phyloP scores from a whole-genome alignment of 2,113 vertebrate species.

The Melanostigma gelatinosum region DNA sequence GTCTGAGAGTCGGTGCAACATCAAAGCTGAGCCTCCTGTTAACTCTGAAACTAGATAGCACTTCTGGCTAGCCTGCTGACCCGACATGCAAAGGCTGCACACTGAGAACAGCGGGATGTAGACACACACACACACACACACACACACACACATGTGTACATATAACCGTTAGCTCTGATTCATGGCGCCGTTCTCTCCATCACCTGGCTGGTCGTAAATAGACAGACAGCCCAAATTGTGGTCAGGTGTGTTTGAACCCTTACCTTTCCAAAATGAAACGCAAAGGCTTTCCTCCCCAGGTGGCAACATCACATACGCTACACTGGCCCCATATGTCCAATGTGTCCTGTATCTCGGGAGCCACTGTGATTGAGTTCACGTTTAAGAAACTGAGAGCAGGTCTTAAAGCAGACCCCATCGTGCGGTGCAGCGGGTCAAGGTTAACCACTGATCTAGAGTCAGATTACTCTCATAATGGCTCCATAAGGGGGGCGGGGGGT shows the following conservation, averaged over 20 bases:
- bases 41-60: slow-evolving; percentile 69
- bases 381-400: slow-evolving; percentile 39
- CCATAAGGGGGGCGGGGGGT: not conserved
- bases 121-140: slow-evolving; percentile 38
- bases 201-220: slow-evolving; percentile 60
- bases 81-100: slow-evolving; percentile 39
- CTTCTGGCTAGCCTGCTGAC: slow-evolving; percentile 53
- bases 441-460: slow-evolving; percentile 58
- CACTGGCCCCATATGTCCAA: slow-evolving; percentile 4
- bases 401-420: slow-evolving; percentile 31
- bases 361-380: slow-evolving; percentile 20
- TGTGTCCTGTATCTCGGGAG: slow-evolving; percentile 1
- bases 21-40: slow-evolving; percentile 66
- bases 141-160: slow-evolving; percentile 24
- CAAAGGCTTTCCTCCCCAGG: slow-evolving; percentile 24
- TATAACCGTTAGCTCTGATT: slow-evolving; percentile 37
- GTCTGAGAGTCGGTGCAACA: slow-evolving; percentile 38
- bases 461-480: slow-evolving; percentile 54
- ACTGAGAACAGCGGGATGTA: slow-evolving; percentile 46
- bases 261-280: slow-evolving; percentile 55
- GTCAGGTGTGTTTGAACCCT: slow-evolving; percentile 63
- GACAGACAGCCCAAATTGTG: slow-evolving; percentile 23
- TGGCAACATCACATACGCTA: slow-evolving; percentile 10
- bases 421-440: slow-evolving; percentile 32
- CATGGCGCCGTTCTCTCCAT: slow-evolving; percentile 3